Conservation (phyloP, 2,888 invertebrate genomes). For the Gonocerus acuteangulatus region DNA sequence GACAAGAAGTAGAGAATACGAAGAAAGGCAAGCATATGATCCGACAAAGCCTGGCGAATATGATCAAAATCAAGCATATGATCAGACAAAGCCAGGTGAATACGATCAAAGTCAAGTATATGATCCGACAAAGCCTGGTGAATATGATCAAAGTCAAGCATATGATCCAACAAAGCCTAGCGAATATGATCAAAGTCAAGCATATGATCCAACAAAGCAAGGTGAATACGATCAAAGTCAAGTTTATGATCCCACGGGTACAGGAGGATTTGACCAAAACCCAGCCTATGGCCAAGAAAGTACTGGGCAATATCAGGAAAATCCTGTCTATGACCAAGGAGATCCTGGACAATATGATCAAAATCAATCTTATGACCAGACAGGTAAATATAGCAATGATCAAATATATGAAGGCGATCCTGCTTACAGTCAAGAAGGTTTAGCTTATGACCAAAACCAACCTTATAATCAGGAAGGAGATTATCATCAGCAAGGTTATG, state of each 20-base stretch:
- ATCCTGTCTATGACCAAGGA: neutral
- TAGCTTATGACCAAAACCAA: slow-evolving; percentile 6
- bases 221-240: slow-evolving; percentile 6
- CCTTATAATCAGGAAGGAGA: neutral
- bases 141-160: neutral
- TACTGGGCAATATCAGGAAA: neutral
- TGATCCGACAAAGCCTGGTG: neutral
- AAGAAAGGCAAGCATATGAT: neutral
- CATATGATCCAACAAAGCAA: neutral
- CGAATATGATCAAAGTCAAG: neutral
- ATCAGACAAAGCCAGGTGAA: neutral
- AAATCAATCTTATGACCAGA: slow-evolving; percentile 2
- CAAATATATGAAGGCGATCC: neutral
- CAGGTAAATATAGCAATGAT: neutral
- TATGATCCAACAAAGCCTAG: neutral
- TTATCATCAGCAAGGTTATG: neutral
- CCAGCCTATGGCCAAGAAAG: neutral
- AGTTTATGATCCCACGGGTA: neutral
- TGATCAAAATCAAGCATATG: neutral
- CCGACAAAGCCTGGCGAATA: neutral
- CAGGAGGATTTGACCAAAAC: neutral
- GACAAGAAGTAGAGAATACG: neutral
- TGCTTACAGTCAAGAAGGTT: neutral
- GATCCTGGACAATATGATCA: neutral
- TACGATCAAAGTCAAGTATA: slow-evolving; percentile 1